Evolutionary conservation across 2,797 vertebrate genomes (phyloP).

Genomic region (Lepilemur septentrionalis): DNA sequence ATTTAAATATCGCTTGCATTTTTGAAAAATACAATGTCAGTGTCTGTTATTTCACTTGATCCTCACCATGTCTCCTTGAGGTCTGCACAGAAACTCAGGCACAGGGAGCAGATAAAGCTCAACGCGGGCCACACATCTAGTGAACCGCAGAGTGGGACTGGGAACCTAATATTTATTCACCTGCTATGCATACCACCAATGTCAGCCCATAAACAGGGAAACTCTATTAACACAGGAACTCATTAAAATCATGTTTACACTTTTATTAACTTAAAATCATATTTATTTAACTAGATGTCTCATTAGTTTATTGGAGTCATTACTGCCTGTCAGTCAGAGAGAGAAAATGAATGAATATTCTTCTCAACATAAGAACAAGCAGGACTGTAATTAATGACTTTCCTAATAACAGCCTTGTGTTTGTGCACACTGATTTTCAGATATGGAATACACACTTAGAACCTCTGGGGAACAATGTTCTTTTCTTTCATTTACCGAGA

Average conservation of each 20-base stretch:
- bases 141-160: not conserved
- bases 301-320: conserved; percentile 66
- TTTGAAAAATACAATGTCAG: not conserved
- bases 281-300: conserved; percentile 64
- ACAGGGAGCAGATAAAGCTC: not conserved
- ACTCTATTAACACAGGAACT: conserved; percentile 37
- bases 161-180: not conserved
- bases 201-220: not conserved
- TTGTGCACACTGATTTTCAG: conserved; percentile 46
- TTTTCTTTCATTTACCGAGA: not conserved
- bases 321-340: conserved; percentile 56
- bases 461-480: not conserved
- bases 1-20: conserved; percentile 1
- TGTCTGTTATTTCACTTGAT: not conserved
- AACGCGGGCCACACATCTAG: not conserved
- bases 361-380: conserved; percentile 34
- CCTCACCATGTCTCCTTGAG: not conserved
- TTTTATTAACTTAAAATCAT: conserved; percentile 65
- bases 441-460: not conserved
- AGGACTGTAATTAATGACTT: conserved; percentile 53
- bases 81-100: not conserved
- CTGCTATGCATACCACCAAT: not conserved
- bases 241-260: conserved; percentile 66
- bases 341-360: conserved; percentile 44
- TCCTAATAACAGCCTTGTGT: conserved; percentile 21